Conservation (phyloP, 2,113 vertebrate genomes). For the Otis tarda region DNA sequence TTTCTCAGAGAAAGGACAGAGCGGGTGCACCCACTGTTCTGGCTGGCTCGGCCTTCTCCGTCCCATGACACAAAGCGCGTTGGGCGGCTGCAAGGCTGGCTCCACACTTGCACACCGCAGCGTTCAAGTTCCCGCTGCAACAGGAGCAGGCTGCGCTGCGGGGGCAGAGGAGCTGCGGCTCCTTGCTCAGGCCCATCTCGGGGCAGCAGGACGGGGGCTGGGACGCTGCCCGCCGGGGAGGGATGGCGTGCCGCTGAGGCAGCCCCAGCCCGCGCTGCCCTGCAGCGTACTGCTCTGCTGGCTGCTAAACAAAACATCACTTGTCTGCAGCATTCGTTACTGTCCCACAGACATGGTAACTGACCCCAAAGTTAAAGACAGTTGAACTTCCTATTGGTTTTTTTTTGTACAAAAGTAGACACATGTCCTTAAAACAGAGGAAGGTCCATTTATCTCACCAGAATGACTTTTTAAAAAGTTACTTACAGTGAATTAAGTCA, state of each 20-base stretch:
- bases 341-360: not conserved
- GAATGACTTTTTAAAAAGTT: not conserved
- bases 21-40: too few relatives aligned
- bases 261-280: not conserved
- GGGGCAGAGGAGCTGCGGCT: not conserved
- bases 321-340: not conserved
- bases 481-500: not conserved
- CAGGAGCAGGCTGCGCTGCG: accelerated
- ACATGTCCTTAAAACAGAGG: not conserved
- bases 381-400: not conserved
- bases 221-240: not conserved
- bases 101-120: accelerated
- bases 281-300: not conserved
- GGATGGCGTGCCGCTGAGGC: not conserved
- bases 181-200: not conserved
- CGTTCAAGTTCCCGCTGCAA: too few relatives aligned
- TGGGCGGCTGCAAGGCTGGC: not conserved
- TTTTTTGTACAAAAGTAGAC: not conserved
- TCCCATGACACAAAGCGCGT: not conserved
- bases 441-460: not conserved
- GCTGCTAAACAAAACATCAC: not conserved
- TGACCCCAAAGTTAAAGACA: not conserved
- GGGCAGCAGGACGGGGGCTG: not conserved
- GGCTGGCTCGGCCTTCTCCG: not conserved
- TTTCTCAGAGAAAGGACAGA: not conserved